Percentiles rank a stretch among this genome's conserved stretches.
phyloP scores from a whole-genome alignment of 2,797 vertebrate species.

The Gobio occitaniae region DNA sequence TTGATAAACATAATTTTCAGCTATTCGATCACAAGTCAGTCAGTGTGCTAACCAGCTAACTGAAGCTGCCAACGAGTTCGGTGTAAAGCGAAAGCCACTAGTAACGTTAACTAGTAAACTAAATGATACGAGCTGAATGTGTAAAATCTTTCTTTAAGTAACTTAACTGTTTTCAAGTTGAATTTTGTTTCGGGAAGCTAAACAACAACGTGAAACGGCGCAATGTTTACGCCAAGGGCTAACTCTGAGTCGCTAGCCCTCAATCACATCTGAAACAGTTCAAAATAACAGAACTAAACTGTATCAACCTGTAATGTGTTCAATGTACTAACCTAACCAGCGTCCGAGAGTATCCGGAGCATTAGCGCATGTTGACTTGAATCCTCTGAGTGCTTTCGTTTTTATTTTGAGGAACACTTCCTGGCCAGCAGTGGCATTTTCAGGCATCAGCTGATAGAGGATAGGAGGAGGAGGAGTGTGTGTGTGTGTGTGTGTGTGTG shows the following conservation, averaged over 20 bases:
- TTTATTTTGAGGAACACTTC: slow-evolving; percentile 66
- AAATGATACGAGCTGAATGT: neutral
- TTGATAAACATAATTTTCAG: neutral
- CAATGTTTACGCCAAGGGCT: neutral
- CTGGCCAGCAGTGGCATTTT: slow-evolving; percentile 65
- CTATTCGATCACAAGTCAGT: neutral
- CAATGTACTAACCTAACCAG: slow-evolving; percentile 11
- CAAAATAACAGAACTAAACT: neutral
- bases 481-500: neutral
- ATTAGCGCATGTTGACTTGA: slow-evolving; percentile 3
- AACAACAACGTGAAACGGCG: neutral
- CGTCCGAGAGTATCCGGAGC: neutral
- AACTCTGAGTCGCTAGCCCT: slow-evolving; percentile 14
- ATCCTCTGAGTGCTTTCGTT: neutral
- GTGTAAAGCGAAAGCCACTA: neutral
- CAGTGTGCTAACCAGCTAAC: slow-evolving; percentile 42
- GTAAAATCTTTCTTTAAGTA: neutral
- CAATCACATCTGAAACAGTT: neutral
- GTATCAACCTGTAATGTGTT: neutral
- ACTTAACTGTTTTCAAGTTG: neutral
- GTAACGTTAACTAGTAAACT: neutral
- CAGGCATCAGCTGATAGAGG: slow-evolving; percentile 82
- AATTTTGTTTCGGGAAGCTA: neutral
- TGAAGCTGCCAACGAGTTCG: neutral
- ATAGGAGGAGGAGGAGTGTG: slow-evolving; percentile 53